phyloP scores from a whole-genome alignment of 2,888 invertebrate species.

The Epinotia brunnichana region DNA sequence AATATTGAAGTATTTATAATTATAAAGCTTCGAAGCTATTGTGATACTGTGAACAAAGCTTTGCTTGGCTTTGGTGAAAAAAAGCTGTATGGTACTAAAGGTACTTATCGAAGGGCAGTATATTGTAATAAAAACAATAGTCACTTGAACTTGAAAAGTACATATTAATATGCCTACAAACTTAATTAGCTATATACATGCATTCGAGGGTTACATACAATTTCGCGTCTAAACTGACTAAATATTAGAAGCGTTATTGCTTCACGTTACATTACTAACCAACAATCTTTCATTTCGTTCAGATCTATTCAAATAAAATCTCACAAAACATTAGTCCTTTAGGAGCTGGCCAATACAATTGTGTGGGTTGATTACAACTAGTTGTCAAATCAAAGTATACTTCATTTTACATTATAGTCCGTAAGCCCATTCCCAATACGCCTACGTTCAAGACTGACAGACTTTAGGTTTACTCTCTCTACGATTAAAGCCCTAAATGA shows the following conservation, averaged over 20 bases:
- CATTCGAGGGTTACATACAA: conserved; percentile 37
- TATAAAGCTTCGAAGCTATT: too few relatives aligned
- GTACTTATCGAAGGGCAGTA: conserved; percentile 21
- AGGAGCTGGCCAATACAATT: too few relatives aligned
- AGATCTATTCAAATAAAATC: conserved; percentile 61
- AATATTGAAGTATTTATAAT: too few relatives aligned
- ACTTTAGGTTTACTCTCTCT: too few relatives aligned
- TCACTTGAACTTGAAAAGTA: conserved; percentile 24
- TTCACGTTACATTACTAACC: conserved; percentile 54
- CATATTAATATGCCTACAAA: conserved; percentile 16
- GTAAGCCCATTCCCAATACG: too few relatives aligned
- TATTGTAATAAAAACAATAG: conserved; percentile 12
- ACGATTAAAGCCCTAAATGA: too few relatives aligned
- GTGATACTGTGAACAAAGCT: background rate
- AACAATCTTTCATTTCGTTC: conserved; percentile 59
- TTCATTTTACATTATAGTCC: too few relatives aligned
- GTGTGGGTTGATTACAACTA: too few relatives aligned
- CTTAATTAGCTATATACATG: conserved; percentile 47
- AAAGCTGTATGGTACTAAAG: background rate
- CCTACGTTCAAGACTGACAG: too few relatives aligned
- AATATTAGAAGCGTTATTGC: conserved; percentile 64
- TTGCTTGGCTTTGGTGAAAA: background rate
- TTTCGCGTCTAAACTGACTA: conserved; percentile 31
- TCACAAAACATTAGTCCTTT: too few relatives aligned
- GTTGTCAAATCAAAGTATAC: too few relatives aligned